Evolutionary conservation across 2,113 vertebrate genomes (phyloP), one percentile per base, ranked within the genome.

Genomic region (Rhea americana): DNA sequence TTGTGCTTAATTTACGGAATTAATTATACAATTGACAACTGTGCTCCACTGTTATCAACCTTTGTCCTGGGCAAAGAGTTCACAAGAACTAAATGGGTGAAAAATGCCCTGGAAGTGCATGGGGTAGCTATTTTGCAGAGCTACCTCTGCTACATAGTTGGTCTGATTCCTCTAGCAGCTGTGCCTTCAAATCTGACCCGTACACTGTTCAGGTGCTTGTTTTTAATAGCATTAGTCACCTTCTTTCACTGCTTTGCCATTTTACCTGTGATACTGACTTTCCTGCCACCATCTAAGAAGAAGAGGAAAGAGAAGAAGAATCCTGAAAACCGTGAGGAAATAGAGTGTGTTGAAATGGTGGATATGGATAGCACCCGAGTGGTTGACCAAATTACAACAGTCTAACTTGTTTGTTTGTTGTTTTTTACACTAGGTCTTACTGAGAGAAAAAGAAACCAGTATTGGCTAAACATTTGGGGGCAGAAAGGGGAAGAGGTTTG

Each of bases 161-260:
- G 99, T 97, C 98, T 99, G 97, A 98, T 98, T 97, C 99, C 99
- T 90, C 98, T 99, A 16, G 98, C 99, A 96, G 98, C 98, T 65
- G 98, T 99, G 96, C 99, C 99, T 97, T 99, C 99, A 95, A 99
- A 99, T 98, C 98, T 99, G 97, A 99, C 99, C 79, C 98, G 97
- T 98, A 99, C 99, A 94, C 98, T 99, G 96, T 99, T 99, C 97
- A 98, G 99, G 98, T 99, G 99, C 99, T 98, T 99, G 98, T 98
- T 99, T 97, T 99, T 99, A 96, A 99, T 99, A 88, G 98, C 99
- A 92, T 98, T 99, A 97, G 99, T 99, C 98, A 99, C 99, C 85
- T 99, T 99, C 97, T 98, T 99, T 98, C 99, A 99, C 98, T 99
- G 99, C 96, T 98, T 99, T 96, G 99, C 99, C 94, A 99, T 99